These are phyloP conservation scores for Tyria jacobaeae DNA, from an alignment of 2,888 invertebrate genomes.

Conservation along the genomic window DNA sequence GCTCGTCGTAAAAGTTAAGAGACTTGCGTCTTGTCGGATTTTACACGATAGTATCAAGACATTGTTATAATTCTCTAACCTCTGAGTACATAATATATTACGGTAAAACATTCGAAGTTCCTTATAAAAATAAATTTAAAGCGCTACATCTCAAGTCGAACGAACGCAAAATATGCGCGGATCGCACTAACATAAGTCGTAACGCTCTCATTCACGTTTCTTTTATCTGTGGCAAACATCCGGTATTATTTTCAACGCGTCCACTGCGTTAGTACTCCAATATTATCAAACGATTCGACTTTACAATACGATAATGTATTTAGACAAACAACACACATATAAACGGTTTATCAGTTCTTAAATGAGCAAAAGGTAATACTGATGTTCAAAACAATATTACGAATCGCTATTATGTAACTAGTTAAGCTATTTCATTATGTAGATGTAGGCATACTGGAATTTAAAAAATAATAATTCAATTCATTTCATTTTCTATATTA, in stretches of 20 bases:
- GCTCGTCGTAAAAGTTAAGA: no score
- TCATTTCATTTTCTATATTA: background rate
- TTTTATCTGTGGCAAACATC: constrained; percentile 81
- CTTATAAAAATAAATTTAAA: constrained; percentile 18
- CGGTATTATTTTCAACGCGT: constrained; percentile 73
- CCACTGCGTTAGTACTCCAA: constrained; percentile 60
- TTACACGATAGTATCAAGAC: background rate
- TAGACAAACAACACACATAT: constrained; percentile 70
- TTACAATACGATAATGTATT: constrained; percentile 66
- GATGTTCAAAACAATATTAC: constrained; percentile 68
- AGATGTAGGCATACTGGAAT: constrained; percentile 36
- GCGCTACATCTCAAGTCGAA: constrained; percentile 28
- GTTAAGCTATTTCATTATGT: constrained; percentile 61
- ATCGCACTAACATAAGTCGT: constrained; percentile 47
- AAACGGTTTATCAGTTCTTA: constrained; percentile 67
- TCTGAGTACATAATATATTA: background rate
- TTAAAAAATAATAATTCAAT: constrained; percentile 20
- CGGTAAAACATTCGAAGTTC: background rate
- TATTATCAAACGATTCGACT: constrained; percentile 66
- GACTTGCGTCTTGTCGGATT: no score
- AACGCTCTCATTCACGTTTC: constrained; percentile 68
- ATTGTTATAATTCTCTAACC: background rate
- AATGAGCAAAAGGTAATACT: constrained; percentile 67
- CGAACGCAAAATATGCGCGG: constrained; percentile 54
- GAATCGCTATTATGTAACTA: constrained; percentile 66